These are phyloP conservation scores for Lochmaea crataegi DNA, from an alignment of 2,888 invertebrate genomes.

Conservation along the genomic window DNA sequence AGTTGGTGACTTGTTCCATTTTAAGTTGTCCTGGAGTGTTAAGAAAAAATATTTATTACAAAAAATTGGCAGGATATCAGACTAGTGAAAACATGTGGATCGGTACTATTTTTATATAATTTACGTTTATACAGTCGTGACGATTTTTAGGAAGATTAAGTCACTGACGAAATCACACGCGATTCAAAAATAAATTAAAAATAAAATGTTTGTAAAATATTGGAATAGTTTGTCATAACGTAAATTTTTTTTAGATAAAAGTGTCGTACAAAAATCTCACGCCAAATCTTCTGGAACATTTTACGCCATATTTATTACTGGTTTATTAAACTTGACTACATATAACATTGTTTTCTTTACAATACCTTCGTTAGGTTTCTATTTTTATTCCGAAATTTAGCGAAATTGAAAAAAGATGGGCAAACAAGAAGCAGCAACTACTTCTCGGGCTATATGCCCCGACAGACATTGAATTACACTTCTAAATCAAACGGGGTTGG, in stretches of 20 bases:
- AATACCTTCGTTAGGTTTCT: too few relatives aligned
- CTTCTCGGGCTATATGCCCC: too few relatives aligned
- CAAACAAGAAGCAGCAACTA: too few relatives aligned
- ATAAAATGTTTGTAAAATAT: neutral
- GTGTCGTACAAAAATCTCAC: neutral
- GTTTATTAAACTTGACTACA: too few relatives aligned
- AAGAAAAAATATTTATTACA: neutral
- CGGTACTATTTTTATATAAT: constrained; percentile 10
- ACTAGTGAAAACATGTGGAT: neutral
- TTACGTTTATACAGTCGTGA: neutral
- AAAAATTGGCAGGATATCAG: constrained; percentile 2
- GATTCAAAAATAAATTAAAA: constrained; percentile 17
- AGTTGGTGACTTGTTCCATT: neutral
- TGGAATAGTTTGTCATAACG: constrained; percentile 1
- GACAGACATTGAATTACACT: too few relatives aligned
- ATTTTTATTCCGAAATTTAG: too few relatives aligned
- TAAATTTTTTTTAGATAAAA: constrained; percentile 5
- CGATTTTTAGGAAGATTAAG: constrained; percentile 9
- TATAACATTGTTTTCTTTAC: too few relatives aligned
- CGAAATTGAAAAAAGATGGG: too few relatives aligned
- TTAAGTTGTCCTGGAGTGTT: neutral
- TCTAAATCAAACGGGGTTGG: too few relatives aligned
- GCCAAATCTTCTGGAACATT: neutral
- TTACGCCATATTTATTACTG: neutral
- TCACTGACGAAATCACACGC: constrained; percentile 7